phyloP scores from a whole-genome alignment of 2,888 invertebrate species.

The Hedya salicella region DNA sequence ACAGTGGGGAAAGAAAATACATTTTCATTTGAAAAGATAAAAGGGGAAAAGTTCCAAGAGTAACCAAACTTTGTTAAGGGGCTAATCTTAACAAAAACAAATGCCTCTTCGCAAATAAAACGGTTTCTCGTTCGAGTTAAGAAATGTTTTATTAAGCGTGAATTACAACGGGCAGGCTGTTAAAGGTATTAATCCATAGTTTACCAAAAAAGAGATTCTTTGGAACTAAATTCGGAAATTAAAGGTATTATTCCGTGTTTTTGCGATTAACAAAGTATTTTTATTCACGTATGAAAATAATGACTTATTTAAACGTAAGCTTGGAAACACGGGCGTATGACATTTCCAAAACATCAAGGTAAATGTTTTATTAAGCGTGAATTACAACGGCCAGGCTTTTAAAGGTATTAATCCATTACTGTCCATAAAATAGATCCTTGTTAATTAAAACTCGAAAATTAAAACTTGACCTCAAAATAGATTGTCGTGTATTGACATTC shows the following conservation, averaged over 20 bases:
- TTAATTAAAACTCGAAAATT: no score
- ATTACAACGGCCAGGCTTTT: slow-evolving; percentile 1
- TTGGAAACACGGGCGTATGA: no score
- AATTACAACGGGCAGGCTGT: slow-evolving; percentile 3
- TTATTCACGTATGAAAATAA: no score
- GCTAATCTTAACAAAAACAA: slow-evolving; percentile 63
- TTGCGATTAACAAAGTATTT: no score
- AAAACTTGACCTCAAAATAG: no score
- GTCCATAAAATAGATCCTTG: not conserved
- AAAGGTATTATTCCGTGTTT: not conserved
- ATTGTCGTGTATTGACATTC: no score
- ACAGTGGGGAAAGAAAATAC: slow-evolving; percentile 52
- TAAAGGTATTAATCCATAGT: not conserved
- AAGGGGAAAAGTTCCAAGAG: slow-evolving; percentile 54
- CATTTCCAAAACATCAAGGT: no score
- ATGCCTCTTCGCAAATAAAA: slow-evolving; percentile 51
- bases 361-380: slow-evolving; percentile 48
- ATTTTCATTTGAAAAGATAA: slow-evolving; percentile 64
- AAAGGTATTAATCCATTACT: not conserved
- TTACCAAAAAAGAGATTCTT: not conserved
- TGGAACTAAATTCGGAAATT: no score
- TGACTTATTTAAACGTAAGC: no score
- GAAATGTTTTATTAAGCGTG: slow-evolving; percentile 49
- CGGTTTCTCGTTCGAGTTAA: slow-evolving; percentile 43
- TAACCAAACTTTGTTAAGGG: slow-evolving; percentile 58